Conservation (phyloP, 53 echinoderm and acorn worm genomes). For the Antedon mediterranea region DNA sequence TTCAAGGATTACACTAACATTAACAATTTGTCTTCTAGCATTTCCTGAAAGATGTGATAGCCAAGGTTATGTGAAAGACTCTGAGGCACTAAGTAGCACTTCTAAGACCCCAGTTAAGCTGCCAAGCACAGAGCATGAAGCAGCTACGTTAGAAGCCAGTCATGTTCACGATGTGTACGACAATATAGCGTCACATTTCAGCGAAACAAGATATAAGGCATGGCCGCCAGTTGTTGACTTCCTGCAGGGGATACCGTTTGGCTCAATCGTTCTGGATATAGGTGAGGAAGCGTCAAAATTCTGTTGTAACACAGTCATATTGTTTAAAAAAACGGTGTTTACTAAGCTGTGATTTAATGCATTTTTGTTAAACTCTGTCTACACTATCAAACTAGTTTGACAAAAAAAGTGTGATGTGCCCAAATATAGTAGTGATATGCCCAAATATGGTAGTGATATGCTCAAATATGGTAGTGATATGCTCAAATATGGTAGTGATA, state of each 20-base stretch:
- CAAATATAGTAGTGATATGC: too few relatives aligned
- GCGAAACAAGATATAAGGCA: slow-evolving; percentile 84
- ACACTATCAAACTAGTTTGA: too few relatives aligned
- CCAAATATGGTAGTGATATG: too few relatives aligned
- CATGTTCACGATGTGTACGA: slow-evolving; percentile 89
- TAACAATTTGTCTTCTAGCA: slow-evolving; percentile 19
- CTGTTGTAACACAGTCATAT: too few relatives aligned
- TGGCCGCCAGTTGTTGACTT: slow-evolving; percentile 77
- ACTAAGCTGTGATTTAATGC: too few relatives aligned
- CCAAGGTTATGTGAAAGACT: slow-evolving; percentile 13
- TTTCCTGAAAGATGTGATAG: slow-evolving; percentile 72
- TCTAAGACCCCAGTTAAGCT: slow-evolving; percentile 8
- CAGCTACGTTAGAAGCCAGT: slow-evolving; percentile 38
- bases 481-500: too few relatives aligned
- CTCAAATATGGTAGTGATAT: too few relatives aligned
- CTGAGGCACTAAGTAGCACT: not conserved
- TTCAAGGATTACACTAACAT: too few relatives aligned
- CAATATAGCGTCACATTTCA: slow-evolving; percentile 84
- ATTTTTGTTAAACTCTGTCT: too few relatives aligned
- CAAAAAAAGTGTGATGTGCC: too few relatives aligned
- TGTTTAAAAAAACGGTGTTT: too few relatives aligned
- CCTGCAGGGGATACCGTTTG: slow-evolving; percentile 26
- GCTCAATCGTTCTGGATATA: slow-evolving; percentile 66
- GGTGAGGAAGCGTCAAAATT: slow-evolving; percentile 23
- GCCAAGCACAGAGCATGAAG: slow-evolving; percentile 57